These are phyloP conservation scores for Ailurus styani DNA, from an alignment of 2,113 vertebrate genomes.

Conservation along the genomic window DNA sequence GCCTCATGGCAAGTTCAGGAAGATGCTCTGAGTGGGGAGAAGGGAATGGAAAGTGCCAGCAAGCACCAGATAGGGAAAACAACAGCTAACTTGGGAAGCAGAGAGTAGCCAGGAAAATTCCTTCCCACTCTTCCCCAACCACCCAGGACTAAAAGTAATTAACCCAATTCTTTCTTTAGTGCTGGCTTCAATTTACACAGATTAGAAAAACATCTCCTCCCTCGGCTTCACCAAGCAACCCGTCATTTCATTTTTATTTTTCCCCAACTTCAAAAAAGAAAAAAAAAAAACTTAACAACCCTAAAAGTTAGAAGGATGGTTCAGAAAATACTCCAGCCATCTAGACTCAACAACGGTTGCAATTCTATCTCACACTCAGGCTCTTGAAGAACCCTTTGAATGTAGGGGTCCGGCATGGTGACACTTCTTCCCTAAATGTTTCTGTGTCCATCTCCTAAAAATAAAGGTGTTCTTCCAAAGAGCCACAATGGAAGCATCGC, in stretches of 20 bases:
- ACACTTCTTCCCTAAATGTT: not conserved
- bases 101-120: not conserved
- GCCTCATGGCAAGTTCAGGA: not conserved
- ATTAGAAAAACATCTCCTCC: not conserved
- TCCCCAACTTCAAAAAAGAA: not conserved
- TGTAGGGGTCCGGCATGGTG: not conserved
- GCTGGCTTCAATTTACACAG: not conserved
- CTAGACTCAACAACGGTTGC: not conserved
- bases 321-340: not conserved
- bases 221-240: not conserved
- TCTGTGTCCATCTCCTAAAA: not conserved
- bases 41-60: not conserved
- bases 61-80: not conserved
- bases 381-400: no score
- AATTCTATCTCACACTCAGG: not conserved
- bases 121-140: rapidly evolving
- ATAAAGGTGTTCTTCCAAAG: not conserved
- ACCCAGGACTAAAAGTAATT: not conserved
- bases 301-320: not conserved
- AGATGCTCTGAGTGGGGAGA: not conserved
- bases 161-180: not conserved
- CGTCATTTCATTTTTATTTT: not conserved
- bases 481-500: not conserved
- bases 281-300: not conserved
- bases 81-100: not conserved